These are phyloP conservation scores for Oreochromis tanganicae DNA, from an alignment of 2,113 vertebrate species.

Conservation along the genomic window DNA sequence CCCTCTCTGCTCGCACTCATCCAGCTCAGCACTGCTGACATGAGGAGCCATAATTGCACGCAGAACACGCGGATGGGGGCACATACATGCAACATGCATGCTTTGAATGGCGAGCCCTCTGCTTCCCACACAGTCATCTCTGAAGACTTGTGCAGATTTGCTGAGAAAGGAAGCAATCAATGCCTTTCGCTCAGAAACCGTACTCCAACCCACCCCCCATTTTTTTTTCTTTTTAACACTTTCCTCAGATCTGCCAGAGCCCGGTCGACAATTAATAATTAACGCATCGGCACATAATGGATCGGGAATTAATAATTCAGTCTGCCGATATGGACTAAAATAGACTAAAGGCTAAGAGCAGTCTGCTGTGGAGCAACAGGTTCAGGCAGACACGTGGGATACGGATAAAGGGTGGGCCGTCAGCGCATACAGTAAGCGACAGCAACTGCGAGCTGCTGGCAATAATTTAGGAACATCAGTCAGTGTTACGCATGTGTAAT, in stretches of 20 bases:
- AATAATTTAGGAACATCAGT: conserved; percentile 47
- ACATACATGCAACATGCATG: not conserved
- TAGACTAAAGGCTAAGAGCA: conserved; percentile 50
- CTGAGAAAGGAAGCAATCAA: conserved; percentile 24
- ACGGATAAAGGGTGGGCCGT: not conserved
- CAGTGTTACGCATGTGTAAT: conserved; percentile 43
- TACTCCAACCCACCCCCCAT: not conserved
- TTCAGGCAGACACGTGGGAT: conserved; percentile 2
- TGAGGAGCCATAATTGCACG: not conserved
- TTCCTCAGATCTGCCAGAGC: conserved; percentile 57
- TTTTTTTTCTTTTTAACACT: conserved; percentile 13
- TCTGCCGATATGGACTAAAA: conserved; percentile 58
- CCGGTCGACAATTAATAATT: conserved; percentile 69
- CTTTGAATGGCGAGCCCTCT: not conserved
- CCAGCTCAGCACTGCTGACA: not conserved
- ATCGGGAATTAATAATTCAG: conserved; percentile 69
- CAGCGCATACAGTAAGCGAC: not conserved
- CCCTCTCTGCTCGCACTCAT: not conserved
- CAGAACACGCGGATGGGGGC: not conserved
- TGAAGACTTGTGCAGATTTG: conserved; percentile 11
- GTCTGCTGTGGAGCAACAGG: conserved; percentile 47
- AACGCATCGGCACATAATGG: conserved; percentile 63
- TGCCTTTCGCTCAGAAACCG: conserved; percentile 13
- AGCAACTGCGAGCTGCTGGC: conserved; percentile 1
- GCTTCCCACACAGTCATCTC: conserved; percentile 35